Conservation (phyloP, 2,888 invertebrate species). For the Theodoxus fluviatilis region DNA sequence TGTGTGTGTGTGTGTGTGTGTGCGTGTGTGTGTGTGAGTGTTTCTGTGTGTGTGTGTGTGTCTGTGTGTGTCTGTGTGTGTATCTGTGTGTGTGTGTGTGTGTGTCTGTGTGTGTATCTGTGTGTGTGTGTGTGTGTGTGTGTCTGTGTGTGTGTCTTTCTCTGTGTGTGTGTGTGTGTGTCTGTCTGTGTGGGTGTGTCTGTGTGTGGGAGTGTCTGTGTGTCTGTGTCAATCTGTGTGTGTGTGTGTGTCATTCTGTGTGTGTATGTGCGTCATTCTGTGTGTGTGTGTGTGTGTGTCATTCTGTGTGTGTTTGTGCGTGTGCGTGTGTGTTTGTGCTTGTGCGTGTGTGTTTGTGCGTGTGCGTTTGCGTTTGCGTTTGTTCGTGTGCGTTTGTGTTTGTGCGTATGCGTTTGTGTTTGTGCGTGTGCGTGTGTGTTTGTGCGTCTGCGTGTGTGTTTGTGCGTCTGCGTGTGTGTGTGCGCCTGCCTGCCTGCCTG, state of each 20-base stretch:
- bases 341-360: conserved; percentile 13
- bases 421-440: not conserved
- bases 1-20: not conserved
- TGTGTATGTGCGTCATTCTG: no score
- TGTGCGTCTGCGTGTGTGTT: not conserved
- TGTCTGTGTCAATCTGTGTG: not conserved
- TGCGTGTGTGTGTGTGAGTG: conserved; percentile 3
- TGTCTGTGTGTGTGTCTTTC: conserved; percentile 1
- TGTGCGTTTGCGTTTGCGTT: conserved; percentile 10
- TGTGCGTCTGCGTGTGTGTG: not conserved
- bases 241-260: no score
- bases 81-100: conserved; percentile 10
- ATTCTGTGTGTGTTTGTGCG: not conserved
- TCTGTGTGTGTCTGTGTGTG: conserved; percentile 19
- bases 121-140: conserved; percentile 18
- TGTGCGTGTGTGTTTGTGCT: not conserved
- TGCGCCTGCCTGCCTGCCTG: not conserved
- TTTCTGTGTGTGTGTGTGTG: conserved; percentile 12
- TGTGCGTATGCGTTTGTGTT: not conserved
- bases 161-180: conserved; percentile 12
- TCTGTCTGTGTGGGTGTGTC: conserved; percentile 8
- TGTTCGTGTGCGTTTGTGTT: not conserved
- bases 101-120: conserved; percentile 14
- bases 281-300: no score
- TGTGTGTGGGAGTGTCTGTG: conserved; percentile 4